Conservation (phyloP, 2,113 vertebrate species). For the Podocnemis expansa region DNA sequence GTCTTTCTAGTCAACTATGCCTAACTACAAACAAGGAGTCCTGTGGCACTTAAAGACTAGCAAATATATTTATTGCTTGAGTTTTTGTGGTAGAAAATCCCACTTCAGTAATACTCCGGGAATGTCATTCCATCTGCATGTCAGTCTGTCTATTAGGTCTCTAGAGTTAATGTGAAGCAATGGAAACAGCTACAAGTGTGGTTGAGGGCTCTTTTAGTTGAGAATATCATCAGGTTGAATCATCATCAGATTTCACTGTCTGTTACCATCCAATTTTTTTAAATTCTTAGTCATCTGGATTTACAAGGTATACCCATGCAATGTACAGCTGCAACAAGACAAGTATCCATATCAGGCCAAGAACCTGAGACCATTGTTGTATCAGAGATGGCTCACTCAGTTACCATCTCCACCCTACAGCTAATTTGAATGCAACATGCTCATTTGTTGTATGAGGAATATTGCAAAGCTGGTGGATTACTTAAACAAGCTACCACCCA, state of each 20-base stretch:
- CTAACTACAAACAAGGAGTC: too few relatives aligned
- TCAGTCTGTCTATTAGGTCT: background rate
- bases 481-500: background rate
- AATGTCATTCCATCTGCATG: background rate
- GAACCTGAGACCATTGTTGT: background rate
- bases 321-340: background rate
- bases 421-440: background rate
- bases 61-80: too few relatives aligned
- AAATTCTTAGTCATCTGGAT: background rate
- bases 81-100: too few relatives aligned
- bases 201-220: background rate
- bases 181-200: background rate
- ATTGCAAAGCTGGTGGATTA: background rate
- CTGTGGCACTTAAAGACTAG: too few relatives aligned
- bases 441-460: background rate
- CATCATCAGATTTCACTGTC: background rate
- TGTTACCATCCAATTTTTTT: background rate
- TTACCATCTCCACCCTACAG: background rate
- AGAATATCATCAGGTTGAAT: background rate
- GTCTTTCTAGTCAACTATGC: background rate
- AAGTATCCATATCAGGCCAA: background rate
- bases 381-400: background rate
- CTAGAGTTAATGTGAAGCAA: background rate
- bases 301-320: background rate
- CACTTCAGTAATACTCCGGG: slow-evolving; percentile 7